Evolutionary conservation across 2,797 vertebrate species (phyloP).

Genomic region (Pogoniulus pusillus): DNA sequence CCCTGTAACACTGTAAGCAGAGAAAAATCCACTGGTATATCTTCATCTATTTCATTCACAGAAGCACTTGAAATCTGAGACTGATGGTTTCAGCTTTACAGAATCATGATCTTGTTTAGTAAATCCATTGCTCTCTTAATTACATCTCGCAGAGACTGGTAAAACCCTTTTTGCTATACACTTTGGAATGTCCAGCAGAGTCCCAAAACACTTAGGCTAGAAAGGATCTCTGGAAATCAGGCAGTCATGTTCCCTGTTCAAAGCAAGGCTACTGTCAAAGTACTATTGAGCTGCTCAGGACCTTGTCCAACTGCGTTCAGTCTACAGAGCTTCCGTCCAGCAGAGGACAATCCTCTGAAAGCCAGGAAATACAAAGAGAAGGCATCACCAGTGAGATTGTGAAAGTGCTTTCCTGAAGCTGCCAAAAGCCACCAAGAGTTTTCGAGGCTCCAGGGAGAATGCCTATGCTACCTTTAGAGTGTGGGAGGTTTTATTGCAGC

Average conservation of each 20-base stretch:
- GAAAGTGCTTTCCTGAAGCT: not conserved
- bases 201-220: not conserved
- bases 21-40: not conserved
- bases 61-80: not conserved
- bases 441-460: not conserved
- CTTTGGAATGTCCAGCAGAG: not conserved
- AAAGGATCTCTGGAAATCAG: not conserved
- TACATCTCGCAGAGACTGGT: not conserved
- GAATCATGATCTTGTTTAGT: not conserved
- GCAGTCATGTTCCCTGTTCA: not conserved
- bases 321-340: not conserved
- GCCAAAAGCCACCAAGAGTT: not conserved
- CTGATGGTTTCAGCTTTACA: not conserved
- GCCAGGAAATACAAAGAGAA: not conserved
- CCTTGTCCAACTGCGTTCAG: not conserved
- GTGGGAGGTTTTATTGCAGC: not conserved
- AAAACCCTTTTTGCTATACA: not conserved
- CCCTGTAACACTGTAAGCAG: not conserved
- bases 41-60: conserved; percentile 12
- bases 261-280: not conserved
- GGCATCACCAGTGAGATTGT: not conserved
- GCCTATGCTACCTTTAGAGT: not conserved
- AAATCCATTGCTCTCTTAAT: conserved; percentile 18
- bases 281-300: not conserved
- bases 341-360: not conserved